Base-by-base conservation (phyloP, 1,140 invertebrate genomes). In the Drosophila teissieri region DNA sequence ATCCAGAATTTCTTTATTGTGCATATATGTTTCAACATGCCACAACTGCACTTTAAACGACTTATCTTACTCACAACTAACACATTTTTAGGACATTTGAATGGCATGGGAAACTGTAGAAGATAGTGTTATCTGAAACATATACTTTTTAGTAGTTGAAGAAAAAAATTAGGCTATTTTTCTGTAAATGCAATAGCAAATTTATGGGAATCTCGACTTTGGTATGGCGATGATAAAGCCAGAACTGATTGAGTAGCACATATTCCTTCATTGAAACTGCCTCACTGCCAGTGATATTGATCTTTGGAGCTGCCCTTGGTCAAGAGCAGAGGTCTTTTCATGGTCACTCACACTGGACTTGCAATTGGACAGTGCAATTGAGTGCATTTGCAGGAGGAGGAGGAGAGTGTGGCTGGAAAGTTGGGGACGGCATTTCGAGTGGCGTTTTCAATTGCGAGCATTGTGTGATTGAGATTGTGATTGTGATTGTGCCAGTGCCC, bases 401-500 rank as follows among this genome's bases (percentile, higher is more conserved):
- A 11, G 34, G 14, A 8, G 15, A 7, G 22, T 22, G 15, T 5
- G 53, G 1, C 12, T 7, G 10, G 17, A 10, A 45, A 36, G 64
- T 36, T 34, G 40, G 34, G 36, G 11, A 22, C 15, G 10, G 24
- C 31, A 27, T 36, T 24, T 84, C 75, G 80, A 79, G 80, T 83
- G 80, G 34, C 76, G 65, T 61, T 70, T 83, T 83, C 80, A 83
- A 83, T 83, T 83, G 80, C 63, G 15, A 46, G 36, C 80, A 84
- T 83, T 83, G 80, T 83, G 55, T 49, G 57, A 34, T 49, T 49
- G n/a, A 4, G 19, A 46, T 46, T 31, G 44, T 46, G 44, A 6
- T 49, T 49, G 44, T 46, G 44, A 14, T 49, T 49, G 55, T 53
- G 61, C 17, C 37, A 31, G 27, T 31, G 27, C 27, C 27, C 27